phyloP scores from a whole-genome alignment of 2,797 vertebrate genomes.

The Siniperca undulata region DNA sequence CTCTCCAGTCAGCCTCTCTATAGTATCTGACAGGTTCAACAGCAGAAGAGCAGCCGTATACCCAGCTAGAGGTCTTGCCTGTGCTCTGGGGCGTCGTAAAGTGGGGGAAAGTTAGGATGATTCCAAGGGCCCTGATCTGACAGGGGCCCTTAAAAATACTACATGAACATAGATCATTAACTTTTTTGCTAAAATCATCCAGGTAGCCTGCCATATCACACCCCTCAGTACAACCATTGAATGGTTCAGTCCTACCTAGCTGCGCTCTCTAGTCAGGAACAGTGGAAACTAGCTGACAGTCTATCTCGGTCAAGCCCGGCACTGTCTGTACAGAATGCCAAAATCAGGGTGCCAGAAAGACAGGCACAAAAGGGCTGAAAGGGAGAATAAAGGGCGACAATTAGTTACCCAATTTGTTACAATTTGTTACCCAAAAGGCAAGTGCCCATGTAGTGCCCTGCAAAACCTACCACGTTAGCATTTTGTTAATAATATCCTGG shows the following conservation, averaged over 20 bases:
- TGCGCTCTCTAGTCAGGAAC: too few relatives aligned
- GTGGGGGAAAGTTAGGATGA: not conserved
- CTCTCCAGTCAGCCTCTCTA: constrained; percentile 66
- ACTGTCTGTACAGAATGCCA: not conserved
- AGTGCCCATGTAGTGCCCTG: too few relatives aligned
- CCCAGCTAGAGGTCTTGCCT: constrained; percentile 16
- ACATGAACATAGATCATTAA: not conserved
- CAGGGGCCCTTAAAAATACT: not conserved
- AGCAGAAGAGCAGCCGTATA: constrained; percentile 37
- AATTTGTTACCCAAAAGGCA: too few relatives aligned
- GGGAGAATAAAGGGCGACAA: too few relatives aligned
- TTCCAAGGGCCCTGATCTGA: not conserved
- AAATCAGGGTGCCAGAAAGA: too few relatives aligned
- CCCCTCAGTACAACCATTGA: too few relatives aligned
- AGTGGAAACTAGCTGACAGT: not conserved
- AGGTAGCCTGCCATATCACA: not conserved
- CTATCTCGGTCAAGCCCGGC: not conserved
- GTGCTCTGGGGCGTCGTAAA: too few relatives aligned
- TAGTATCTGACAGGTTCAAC: constrained; percentile 65
- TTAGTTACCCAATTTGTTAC: too few relatives aligned
- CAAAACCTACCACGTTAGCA: too few relatives aligned
- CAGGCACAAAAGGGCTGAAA: too few relatives aligned
- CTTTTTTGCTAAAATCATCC: not conserved
- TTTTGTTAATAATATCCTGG: too few relatives aligned
- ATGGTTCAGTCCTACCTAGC: too few relatives aligned